A percentile compares a stretch with the other conserved stretches of the same genome.
These are phyloP conservation scores for Chironomus striatipennis DNA, from an alignment of 1,140 invertebrate species.

Conservation along the genomic window DNA sequence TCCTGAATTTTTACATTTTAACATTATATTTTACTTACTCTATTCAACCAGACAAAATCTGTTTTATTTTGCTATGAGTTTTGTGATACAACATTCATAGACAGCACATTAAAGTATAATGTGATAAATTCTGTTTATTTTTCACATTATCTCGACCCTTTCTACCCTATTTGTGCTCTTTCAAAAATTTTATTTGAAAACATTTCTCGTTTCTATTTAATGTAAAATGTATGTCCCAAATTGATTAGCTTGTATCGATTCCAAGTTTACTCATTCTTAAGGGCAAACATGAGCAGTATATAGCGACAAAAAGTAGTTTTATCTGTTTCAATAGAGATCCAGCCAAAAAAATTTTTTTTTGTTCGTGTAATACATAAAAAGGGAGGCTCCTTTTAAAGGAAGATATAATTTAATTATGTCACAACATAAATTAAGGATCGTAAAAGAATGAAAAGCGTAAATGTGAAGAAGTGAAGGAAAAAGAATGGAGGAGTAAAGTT, in stretches of 20 bases:
- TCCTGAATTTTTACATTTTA: too few relatives aligned
- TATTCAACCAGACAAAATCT: too few relatives aligned
- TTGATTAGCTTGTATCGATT: neutral
- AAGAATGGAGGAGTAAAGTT: neutral
- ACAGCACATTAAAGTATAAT: neutral
- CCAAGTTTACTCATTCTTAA: too few relatives aligned
- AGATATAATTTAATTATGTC: constrained; percentile 21
- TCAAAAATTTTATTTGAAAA: neutral
- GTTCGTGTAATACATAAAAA: neutral
- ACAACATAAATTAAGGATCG: constrained; percentile 16
- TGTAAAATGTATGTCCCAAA: neutral
- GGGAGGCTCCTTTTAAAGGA: neutral
- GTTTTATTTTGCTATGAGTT: too few relatives aligned
- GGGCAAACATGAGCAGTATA: too few relatives aligned
- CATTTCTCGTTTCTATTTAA: neutral
- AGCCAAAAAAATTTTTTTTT: neutral
- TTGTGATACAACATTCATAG: neutral
- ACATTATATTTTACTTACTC: neutral
- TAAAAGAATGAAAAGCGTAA: neutral
- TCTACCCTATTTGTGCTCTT: neutral
- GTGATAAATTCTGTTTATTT: neutral
- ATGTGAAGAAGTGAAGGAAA: neutral
- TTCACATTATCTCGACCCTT: neutral
- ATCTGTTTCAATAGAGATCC: neutral
- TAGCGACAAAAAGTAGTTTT: too few relatives aligned